These are phyloP conservation scores for Tichodroma muraria DNA, from an alignment of 2,113 vertebrate species.

Conservation along the genomic window DNA sequence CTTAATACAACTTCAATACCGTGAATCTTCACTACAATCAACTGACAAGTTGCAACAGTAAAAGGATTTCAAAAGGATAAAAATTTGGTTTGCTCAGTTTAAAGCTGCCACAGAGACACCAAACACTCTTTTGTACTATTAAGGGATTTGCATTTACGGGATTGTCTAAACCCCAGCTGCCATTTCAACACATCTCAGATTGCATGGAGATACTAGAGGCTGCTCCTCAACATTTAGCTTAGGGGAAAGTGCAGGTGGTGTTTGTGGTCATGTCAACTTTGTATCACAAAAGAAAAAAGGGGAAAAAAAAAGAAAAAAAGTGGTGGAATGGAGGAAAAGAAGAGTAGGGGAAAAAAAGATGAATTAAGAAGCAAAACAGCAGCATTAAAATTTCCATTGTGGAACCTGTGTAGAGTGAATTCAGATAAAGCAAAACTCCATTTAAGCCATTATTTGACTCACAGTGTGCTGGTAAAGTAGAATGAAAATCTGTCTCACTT, in stretches of 20 bases:
- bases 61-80: neutral
- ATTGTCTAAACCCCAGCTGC: neutral
- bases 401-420: slow-evolving; percentile 51
- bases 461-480: neutral
- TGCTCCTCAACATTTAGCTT: neutral
- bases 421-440: neutral
- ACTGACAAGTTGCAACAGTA: neutral
- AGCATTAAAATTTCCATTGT: neutral
- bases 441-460: neutral
- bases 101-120: neutral
- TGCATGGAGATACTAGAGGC: neutral
- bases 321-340: neutral
- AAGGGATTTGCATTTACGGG: neutral
- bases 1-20: neutral
- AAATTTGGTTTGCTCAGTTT: neutral
- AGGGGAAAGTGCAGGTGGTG: neutral
- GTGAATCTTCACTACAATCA: neutral
- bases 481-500: neutral
- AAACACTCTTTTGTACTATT: neutral
- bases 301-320: neutral
- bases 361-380: neutral
- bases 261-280: neutral
- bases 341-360: neutral
- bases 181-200: neutral
- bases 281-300: neutral